Conservation (phyloP, 2,113 vertebrate species). For the Centropus bengalensis region DNA sequence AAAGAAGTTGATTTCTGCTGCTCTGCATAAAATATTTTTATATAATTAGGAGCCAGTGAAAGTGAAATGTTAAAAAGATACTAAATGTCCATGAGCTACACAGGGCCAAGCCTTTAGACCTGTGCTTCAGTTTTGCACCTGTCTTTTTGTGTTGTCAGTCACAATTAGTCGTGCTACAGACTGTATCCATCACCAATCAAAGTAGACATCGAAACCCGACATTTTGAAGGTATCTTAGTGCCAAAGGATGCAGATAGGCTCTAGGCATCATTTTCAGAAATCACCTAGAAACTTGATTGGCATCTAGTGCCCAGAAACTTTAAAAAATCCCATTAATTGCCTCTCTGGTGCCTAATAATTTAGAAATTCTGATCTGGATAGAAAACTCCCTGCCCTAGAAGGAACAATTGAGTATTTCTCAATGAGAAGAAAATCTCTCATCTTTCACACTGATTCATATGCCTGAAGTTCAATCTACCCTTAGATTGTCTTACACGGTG, state of each 20-base stretch:
- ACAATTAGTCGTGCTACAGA: constrained; percentile 53
- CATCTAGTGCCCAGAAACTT: neutral
- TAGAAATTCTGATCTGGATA: neutral
- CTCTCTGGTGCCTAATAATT: neutral
- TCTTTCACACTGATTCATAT: neutral
- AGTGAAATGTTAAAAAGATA: constrained; percentile 42
- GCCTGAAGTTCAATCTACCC: neutral
- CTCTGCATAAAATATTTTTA: constrained; percentile 68
- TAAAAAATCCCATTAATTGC: constrained; percentile 1
- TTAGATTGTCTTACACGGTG: neutral
- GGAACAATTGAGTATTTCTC: neutral
- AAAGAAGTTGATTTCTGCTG: constrained; percentile 76
- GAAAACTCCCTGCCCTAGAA: neutral
- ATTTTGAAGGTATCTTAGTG: constrained; percentile 8
- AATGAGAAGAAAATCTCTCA: neutral
- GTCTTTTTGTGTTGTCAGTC: constrained; percentile 56
- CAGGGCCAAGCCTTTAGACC: neutral
- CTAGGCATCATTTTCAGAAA: constrained; percentile 20
- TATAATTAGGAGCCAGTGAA: constrained; percentile 63
- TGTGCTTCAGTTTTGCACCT: constrained; percentile 42
- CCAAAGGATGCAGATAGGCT: constrained; percentile 36
- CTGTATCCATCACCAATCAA: neutral
- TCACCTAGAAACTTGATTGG: constrained; percentile 3
- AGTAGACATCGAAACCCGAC: neutral
- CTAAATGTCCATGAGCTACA: constrained; percentile 13